Base-by-base conservation (phyloP, 2,113 vertebrate genomes). In the Synchiropus splendidus region DNA sequence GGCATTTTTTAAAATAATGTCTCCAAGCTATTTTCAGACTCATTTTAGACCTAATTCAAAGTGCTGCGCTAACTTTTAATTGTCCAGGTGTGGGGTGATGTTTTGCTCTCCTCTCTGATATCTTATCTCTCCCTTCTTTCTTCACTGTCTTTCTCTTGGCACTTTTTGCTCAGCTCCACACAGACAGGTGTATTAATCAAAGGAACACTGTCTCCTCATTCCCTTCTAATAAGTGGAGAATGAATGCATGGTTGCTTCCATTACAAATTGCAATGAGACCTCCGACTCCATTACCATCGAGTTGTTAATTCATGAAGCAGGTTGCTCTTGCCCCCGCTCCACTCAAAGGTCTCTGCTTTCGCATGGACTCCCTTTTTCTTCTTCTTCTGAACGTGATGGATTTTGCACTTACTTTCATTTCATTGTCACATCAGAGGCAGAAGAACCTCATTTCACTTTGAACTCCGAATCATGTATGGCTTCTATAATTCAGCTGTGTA, bases 271-370 rank as follows among this genome's bases (percentile, higher is more conserved):
- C 70, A 70, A 73, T 62, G 72, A 80, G 72, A 77, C 67, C 67
- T 69, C 66, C 61, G 67, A 74, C 67, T 75, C 71, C 72, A 74
- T 74, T 77, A 74, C 75, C 75, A 70, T 40, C 32, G 72, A 58
- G 58, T 80, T 74, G 65, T 77, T 82, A 78, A 78, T 80, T 82
- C 63, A 78, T 74, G 64, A 78, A 66, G 71, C 64, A 54, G 34
- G 55, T 61, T 73, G 71, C 41, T 57, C 38, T 47, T 51, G 54
- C 42, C 45, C 38, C 45, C 45, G 21, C 21, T 43, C 38, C 51
- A 18, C 48, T 50, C 31, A 27, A 15, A 69, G 52, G 58, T 54
- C 48, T 55, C 40, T 2, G 3, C 44, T 61, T 67, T 61, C 50
- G 45, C 51, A 53, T 61, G 41, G 32, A 50, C 61, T 45, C 45